Percentiles rank a stretch among this genome's conserved stretches.
phyloP scores from a whole-genome alignment of 1,140 invertebrate species.

The Chlorops oryzae region DNA sequence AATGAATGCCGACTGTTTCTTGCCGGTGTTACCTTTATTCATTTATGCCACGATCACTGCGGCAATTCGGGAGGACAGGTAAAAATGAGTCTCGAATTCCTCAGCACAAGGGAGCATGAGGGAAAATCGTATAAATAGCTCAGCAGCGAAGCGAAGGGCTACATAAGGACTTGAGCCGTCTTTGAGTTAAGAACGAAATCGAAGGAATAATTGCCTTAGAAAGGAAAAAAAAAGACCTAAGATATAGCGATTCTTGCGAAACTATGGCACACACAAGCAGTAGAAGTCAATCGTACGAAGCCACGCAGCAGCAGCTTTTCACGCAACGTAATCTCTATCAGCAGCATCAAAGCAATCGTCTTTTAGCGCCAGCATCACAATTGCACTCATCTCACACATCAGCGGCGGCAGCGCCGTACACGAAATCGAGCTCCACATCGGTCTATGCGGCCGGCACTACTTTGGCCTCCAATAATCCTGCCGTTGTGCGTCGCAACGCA shows the following conservation, averaged over 20 bases:
- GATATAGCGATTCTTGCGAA: too few species aligned
- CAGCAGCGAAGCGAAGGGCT: conserved; percentile 41
- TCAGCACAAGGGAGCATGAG: background rate
- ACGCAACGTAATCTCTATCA: too few species aligned
- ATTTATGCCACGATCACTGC: too few species aligned
- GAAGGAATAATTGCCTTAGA: conserved; percentile 1
- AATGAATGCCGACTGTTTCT: too few species aligned
- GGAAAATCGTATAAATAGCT: conserved; percentile 35
- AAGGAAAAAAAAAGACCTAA: too few species aligned
- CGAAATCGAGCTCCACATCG: background rate
- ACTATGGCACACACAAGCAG: background rate
- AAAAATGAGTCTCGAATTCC: too few species aligned
- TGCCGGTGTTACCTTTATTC: too few species aligned
- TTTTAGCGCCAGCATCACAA: background rate
- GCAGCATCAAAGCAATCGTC: too few species aligned
- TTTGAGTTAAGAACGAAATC: conserved; percentile 13
- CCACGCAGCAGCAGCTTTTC: too few species aligned
- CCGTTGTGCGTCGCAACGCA: conserved; percentile 85
- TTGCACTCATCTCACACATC: conserved; percentile 11
- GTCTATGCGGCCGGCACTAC: conserved; percentile 20
- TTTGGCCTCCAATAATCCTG: conserved; percentile 49
- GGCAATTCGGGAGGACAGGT: too few species aligned
- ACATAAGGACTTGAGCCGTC: conserved; percentile 35
- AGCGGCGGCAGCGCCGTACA: background rate
- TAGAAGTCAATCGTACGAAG: background rate